Conservation (phyloP, 2,888 invertebrate genomes). For the Julus scanicus region DNA sequence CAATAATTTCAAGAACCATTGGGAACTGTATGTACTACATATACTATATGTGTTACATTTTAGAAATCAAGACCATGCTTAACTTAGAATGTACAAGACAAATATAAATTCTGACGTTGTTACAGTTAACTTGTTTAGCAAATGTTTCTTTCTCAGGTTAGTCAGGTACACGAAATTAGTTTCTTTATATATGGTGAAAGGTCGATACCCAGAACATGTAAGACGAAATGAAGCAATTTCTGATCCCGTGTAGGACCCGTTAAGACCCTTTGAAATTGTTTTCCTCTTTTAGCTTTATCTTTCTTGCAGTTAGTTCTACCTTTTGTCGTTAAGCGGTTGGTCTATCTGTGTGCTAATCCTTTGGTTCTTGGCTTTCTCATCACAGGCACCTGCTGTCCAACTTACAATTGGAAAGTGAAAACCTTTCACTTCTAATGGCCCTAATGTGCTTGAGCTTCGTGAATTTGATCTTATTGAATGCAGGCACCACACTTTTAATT, state of each 20-base stretch:
- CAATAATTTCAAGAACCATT: no score
- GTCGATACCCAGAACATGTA: slow-evolving; percentile 17
- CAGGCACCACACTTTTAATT: not conserved
- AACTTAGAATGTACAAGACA: not conserved
- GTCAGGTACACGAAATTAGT: not conserved
- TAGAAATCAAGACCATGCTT: not conserved
- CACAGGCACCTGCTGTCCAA: not conserved
- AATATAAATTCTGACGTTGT: no score
- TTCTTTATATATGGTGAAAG: not conserved
- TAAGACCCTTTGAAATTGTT: not conserved
- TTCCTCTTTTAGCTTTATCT: not conserved
- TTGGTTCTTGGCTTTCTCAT: not conserved
- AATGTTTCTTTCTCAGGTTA: not conserved
- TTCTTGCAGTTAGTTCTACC: not conserved
- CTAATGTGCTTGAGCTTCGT: not conserved
- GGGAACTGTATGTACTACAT: no score
- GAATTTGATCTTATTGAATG: not conserved
- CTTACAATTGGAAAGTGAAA: not conserved
- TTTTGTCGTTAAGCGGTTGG: slow-evolving; percentile 14
- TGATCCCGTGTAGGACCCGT: not conserved
- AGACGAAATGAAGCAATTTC: not conserved
- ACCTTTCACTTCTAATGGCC: not conserved
- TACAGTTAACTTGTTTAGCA: not conserved
- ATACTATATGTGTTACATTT: no score
- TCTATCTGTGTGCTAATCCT: slow-evolving; percentile 8